Conservation (phyloP, 2,113 vertebrate genomes). For the Aplodontia rufa region DNA sequence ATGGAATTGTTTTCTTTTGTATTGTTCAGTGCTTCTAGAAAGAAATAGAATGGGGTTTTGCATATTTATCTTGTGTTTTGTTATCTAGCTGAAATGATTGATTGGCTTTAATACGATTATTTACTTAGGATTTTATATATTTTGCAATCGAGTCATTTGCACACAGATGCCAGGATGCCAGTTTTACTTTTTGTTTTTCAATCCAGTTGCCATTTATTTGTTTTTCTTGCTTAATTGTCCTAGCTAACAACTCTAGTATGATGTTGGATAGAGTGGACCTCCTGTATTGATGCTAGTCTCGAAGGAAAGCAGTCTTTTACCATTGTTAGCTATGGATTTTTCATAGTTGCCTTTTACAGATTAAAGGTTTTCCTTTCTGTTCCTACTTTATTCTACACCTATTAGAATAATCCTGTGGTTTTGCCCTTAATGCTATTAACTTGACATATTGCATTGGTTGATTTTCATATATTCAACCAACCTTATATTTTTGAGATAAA, state of each 20-base stretch:
- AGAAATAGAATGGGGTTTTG: neutral
- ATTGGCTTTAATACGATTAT: neutral
- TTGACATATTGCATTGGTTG: neutral
- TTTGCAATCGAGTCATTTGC: neutral
- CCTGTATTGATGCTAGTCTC: neutral
- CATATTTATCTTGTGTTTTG: neutral
- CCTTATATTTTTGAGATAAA: neutral
- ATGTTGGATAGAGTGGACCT: neutral
- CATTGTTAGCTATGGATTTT: neutral
- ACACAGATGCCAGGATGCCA: neutral
- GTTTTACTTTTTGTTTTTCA: neutral
- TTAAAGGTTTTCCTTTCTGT: neutral
- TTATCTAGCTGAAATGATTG: constrained; percentile 6
- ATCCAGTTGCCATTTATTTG: neutral
- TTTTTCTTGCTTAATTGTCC: neutral
- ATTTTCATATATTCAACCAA: neutral
- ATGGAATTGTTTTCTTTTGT: neutral
- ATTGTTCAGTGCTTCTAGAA: neutral
- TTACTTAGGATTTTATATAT: neutral
- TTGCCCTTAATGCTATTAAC: neutral
- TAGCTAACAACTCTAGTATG: neutral
- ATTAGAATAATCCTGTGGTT: neutral
- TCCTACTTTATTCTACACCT: neutral
- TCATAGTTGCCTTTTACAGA: neutral
- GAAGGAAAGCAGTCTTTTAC: neutral